Percentiles rank a stretch among this genome's conserved stretches.
phyloP scores from a whole-genome alignment of 2,888 invertebrate species.

The Ormia ochracea region DNA sequence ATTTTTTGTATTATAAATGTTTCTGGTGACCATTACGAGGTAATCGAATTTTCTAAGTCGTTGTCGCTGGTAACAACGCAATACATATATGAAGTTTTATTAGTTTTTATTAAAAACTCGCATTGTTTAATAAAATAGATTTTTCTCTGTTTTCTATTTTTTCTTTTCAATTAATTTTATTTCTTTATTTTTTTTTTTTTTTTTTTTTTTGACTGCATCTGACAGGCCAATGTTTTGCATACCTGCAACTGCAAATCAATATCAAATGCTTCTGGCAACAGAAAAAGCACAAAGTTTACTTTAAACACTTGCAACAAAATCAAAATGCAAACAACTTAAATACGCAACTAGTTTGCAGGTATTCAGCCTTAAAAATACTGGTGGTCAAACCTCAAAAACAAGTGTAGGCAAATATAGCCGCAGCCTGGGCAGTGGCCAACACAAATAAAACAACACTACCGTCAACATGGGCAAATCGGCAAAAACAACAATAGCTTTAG shows the following conservation, averaged over 20 bases:
- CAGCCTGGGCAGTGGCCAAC: constrained; percentile 3
- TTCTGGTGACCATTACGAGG: too few species aligned
- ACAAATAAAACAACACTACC: constrained; percentile 11
- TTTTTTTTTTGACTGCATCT: too few species aligned
- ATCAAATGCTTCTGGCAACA: not conserved
- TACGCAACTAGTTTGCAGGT: constrained; percentile 44
- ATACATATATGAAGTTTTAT: too few species aligned
- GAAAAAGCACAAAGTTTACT: not conserved
- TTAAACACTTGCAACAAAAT: constrained; percentile 19
- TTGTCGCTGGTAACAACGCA: too few species aligned
- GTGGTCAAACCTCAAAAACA: constrained; percentile 34
- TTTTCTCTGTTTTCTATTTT: too few species aligned
- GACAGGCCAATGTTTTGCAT: too few species aligned
- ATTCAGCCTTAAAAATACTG: constrained; percentile 40
- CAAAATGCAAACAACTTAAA: constrained; percentile 12
- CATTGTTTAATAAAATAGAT: too few species aligned
- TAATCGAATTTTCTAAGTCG: too few species aligned
- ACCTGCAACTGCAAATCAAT: not conserved
- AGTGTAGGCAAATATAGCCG: not conserved
- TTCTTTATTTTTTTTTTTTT: too few species aligned
- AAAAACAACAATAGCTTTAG: not conserved
- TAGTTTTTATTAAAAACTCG: too few species aligned
- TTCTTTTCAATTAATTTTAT: too few species aligned
- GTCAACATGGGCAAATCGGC: not conserved
- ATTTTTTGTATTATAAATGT: too few species aligned